Evolutionary conservation across 2,113 vertebrate genomes (phyloP).

Genomic region (Myotis yumanensis): DNA sequence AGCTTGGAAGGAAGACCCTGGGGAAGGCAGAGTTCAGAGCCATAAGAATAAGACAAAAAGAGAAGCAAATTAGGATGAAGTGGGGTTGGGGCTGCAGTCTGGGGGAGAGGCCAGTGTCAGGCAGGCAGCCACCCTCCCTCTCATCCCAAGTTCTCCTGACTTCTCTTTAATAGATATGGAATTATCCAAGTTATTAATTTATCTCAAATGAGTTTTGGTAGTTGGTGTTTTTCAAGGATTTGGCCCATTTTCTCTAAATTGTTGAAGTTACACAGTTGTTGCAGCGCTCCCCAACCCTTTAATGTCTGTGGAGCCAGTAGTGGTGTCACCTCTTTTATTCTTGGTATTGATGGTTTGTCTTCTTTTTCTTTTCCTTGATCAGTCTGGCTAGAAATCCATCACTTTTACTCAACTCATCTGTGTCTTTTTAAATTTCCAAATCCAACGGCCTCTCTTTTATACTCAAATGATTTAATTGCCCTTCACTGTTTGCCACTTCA

Average conservation of each 20-base stretch:
- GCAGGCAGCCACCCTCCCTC: not conserved
- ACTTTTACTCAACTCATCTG: not conserved
- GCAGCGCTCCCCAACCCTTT: not conserved
- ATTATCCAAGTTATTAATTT: not conserved
- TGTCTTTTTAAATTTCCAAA: not conserved
- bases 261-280: not conserved
- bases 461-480: not conserved
- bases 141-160: not conserved
- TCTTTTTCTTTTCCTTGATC: not conserved
- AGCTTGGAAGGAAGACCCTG: not conserved
- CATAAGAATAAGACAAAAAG: not conserved
- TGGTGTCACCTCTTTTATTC: not conserved
- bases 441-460: not conserved
- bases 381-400: not conserved
- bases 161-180: not conserved
- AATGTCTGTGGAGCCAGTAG: not conserved
- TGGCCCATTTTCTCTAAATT: not conserved
- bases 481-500: not conserved
- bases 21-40: not conserved
- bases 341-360: not conserved
- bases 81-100: not conserved
- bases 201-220: constrained; percentile 1
- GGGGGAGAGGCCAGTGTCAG: not conserved
- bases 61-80: not conserved
- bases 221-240: not conserved